A percentile compares a stretch with the other conserved stretches of the same genome.
Conservation (phyloP, 2,888 invertebrate species). For the Zele albiditarsus region DNA sequence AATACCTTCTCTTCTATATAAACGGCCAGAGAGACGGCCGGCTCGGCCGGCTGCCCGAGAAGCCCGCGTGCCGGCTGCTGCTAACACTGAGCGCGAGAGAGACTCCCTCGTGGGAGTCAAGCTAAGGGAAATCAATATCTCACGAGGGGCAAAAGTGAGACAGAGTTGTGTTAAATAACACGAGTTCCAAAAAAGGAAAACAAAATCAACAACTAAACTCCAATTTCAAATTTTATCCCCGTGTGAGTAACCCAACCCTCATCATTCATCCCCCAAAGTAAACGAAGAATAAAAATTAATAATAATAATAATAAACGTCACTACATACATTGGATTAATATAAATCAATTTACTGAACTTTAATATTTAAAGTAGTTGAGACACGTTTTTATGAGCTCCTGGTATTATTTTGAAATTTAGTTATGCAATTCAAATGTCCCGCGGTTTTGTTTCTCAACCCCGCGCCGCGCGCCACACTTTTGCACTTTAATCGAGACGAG, state of each 20-base stretch:
- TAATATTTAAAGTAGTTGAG: not conserved
- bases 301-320: not conserved
- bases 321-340: not conserved
- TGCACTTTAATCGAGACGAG: not conserved
- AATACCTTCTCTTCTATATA: conserved; percentile 29
- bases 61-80: conserved; percentile 55
- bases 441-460: conserved; percentile 5
- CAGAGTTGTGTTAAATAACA: conserved; percentile 31
- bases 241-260: conserved; percentile 6
- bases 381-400: not conserved
- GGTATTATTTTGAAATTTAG: not conserved
- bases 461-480: not conserved
- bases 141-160: conserved; percentile 66
- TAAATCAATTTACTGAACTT: conserved; percentile 4
- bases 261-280: not conserved
- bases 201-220: conserved; percentile 14
- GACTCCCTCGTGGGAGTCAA: conserved; percentile 70
- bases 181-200: not conserved
- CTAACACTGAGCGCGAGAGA: conserved; percentile 54
- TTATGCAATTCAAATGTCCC: conserved; percentile 7
- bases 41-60: conserved; percentile 50
- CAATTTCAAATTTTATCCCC: not conserved
- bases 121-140: conserved; percentile 73
- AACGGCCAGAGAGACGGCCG: conserved; percentile 34
- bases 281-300: not conserved